Evolutionary conservation across 2,797 vertebrate species (phyloP).

Genomic region (Dromococcyx pavoninus): DNA sequence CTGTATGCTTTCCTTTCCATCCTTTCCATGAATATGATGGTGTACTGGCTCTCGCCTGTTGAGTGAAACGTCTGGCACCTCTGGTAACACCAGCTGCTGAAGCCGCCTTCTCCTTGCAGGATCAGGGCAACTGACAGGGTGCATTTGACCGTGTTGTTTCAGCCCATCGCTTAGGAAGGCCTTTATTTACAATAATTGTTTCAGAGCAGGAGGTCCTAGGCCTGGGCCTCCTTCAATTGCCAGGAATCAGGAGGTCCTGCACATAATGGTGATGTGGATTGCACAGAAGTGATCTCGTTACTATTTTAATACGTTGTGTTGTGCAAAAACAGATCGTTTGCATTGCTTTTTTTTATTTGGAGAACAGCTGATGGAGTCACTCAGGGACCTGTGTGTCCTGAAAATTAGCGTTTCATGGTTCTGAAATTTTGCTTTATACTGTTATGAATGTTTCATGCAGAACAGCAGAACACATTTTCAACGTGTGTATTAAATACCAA

Average conservation of each 20-base stretch:
- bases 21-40: background rate
- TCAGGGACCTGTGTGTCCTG: background rate
- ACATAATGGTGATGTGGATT: fast-evolving
- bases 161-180: background rate
- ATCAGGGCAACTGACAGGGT: fast-evolving
- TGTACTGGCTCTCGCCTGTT: background rate
- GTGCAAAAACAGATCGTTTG: fast-evolving
- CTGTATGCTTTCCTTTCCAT: background rate
- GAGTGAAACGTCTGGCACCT: background rate
- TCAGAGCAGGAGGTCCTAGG: background rate
- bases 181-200: background rate
- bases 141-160: background rate
- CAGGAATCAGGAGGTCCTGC: background rate
- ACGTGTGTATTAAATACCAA: background rate
- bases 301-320: background rate
- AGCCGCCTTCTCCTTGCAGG: background rate
- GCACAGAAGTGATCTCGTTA: background rate
- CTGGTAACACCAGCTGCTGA: background rate
- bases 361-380: background rate
- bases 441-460: background rate
- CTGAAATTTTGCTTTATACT: background rate
- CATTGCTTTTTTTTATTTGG: background rate
- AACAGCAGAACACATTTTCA: background rate
- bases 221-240: background rate
- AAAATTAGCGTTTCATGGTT: background rate